Evolutionary conservation across 2,888 invertebrate species (phyloP).

Genomic region (Melanotus villosus): DNA sequence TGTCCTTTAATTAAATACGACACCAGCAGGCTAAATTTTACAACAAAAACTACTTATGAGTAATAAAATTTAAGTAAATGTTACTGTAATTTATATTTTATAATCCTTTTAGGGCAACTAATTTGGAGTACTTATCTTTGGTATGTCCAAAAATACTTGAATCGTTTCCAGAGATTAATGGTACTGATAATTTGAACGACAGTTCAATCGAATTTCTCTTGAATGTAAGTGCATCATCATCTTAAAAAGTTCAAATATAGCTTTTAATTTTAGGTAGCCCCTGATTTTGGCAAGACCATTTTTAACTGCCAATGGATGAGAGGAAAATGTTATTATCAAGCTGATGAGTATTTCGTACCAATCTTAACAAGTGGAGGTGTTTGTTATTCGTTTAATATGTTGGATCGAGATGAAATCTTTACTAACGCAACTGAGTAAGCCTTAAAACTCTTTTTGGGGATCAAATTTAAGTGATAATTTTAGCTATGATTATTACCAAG

Average conservation of each 20-base stretch:
- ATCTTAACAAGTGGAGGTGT: slow-evolving; percentile 67
- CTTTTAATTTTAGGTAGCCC: slow-evolving; percentile 26
- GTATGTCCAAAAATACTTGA: neutral
- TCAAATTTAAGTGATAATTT: neutral
- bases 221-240: neutral
- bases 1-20: slow-evolving; percentile 77
- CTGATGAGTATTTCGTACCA: slow-evolving; percentile 63
- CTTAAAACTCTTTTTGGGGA: neutral
- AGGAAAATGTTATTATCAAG: slow-evolving; percentile 66
- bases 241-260: neutral
- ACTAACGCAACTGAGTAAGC: slow-evolving; percentile 49
- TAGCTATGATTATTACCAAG: slow-evolving; percentile 20
- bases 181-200: neutral
- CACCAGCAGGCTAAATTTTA: too few species aligned
- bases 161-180: neutral
- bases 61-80: too few species aligned
- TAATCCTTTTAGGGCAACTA: slow-evolving; percentile 3
- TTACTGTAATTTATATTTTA: too few species aligned
- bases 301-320: slow-evolving; percentile 55
- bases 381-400: slow-evolving; percentile 79
- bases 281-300: slow-evolving; percentile 8
- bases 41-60: too few species aligned
- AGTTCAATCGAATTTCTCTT: neutral
- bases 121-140: neutral
- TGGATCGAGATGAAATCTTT: slow-evolving; percentile 69